Conservation (phyloP, 2,797 vertebrate species). For the Syndactyla subalaris region DNA sequence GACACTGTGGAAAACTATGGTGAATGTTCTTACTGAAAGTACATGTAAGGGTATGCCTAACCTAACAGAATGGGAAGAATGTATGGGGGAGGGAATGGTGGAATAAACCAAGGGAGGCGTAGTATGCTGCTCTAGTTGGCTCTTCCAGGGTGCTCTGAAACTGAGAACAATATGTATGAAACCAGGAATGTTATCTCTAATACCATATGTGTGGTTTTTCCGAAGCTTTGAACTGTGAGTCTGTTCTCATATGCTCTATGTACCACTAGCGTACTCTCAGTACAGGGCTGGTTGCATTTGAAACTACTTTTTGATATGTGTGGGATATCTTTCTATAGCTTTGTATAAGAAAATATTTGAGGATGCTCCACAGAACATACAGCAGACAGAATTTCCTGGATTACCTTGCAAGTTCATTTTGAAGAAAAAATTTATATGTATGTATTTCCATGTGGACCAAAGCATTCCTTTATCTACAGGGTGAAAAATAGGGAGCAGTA, state of each 20-base stretch:
- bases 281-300: background rate
- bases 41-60: rapidly evolving
- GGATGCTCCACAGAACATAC: background rate
- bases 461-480: background rate
- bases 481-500: background rate
- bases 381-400: background rate
- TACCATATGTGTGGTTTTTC: background rate
- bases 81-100: background rate
- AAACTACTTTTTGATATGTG: background rate
- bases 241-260: background rate
- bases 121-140: background rate
- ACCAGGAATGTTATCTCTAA: background rate
- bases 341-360: background rate
- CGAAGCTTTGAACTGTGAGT: background rate
- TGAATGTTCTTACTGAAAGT: background rate
- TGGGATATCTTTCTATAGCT: background rate
- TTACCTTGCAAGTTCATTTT: background rate
- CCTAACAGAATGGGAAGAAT: background rate
- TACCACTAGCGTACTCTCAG: background rate
- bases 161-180: background rate
- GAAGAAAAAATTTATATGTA: background rate
- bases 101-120: background rate
- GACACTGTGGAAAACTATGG: background rate
- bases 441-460: background rate
- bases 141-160: background rate